Conservation (phyloP, 2,888 invertebrate species). For the Diarsia mendica region DNA sequence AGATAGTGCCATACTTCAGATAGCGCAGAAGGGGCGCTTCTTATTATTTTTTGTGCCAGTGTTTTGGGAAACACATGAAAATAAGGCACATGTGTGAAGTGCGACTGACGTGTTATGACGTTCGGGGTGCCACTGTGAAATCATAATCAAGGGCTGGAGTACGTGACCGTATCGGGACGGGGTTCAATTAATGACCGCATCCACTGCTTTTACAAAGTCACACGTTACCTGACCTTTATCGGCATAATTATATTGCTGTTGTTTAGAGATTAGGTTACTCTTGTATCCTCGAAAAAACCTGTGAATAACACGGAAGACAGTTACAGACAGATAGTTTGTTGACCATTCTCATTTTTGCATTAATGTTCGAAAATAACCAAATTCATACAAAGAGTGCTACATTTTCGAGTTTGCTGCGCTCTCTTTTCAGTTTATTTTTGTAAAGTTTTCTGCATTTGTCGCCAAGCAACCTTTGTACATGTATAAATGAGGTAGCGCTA, state of each 20-base stretch:
- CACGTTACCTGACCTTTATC: conserved; percentile 28
- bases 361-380: too few species aligned
- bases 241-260: not conserved
- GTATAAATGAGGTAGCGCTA: too few species aligned
- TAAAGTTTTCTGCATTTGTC: too few species aligned
- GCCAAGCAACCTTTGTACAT: too few species aligned
- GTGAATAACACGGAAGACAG: not conserved
- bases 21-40: conserved; percentile 79
- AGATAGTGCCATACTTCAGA: conserved; percentile 82
- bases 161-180: conserved; percentile 75
- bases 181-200: conserved; percentile 41
- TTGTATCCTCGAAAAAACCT: not conserved
- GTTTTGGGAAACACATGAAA: conserved; percentile 83
- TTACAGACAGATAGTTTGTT: not conserved
- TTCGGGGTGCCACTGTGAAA: conserved; percentile 78
- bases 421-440: too few species aligned
- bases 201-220: conserved; percentile 25
- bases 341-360: too few species aligned
- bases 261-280: not conserved
- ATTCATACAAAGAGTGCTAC: not conserved
- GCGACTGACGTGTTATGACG: conserved; percentile 77
- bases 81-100: conserved; percentile 82
- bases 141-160: conserved; percentile 74
- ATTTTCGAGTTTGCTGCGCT: too few species aligned
- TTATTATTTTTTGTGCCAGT: conserved; percentile 82